These are phyloP conservation scores for Silurus asotus DNA, from an alignment of 2,113 vertebrate genomes.

Conservation along the genomic window DNA sequence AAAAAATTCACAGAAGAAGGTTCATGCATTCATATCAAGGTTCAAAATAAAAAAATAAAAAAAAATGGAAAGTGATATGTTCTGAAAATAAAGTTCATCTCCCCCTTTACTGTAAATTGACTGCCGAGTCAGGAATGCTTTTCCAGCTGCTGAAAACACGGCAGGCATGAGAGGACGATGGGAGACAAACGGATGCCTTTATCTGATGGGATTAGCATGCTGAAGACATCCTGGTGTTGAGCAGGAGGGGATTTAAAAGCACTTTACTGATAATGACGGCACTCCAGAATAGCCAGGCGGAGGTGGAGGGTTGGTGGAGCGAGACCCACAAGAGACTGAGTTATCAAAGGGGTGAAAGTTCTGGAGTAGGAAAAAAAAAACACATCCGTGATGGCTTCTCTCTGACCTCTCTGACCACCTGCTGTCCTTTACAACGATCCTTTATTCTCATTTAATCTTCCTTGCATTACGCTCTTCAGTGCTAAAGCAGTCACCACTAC, in stretches of 20 bases:
- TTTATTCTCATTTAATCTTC: slow-evolving; percentile 54
- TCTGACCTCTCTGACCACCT: slow-evolving; percentile 67
- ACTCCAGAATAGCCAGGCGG: slow-evolving; percentile 58
- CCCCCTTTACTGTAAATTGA: slow-evolving; percentile 44
- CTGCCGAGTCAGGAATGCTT: slow-evolving; percentile 66
- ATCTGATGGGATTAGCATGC: slow-evolving; percentile 73
- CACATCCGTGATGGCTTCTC: slow-evolving; percentile 60
- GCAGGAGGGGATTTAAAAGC: slow-evolving; percentile 74
- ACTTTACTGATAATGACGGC: slow-evolving; percentile 75
- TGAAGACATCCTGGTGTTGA: slow-evolving; percentile 71
- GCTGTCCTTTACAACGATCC: slow-evolving; percentile 64
- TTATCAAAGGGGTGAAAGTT: slow-evolving; percentile 13
- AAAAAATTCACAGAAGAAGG: background rate
- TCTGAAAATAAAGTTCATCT: background rate
- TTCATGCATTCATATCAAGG: background rate
- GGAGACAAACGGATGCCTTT: slow-evolving; percentile 68
- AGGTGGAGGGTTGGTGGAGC: slow-evolving; percentile 47
- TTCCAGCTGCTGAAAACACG: slow-evolving; percentile 75
- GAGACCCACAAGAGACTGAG: slow-evolving; percentile 31
- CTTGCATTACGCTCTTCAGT: slow-evolving; percentile 52
- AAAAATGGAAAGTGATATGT: background rate
- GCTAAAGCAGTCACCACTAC: slow-evolving; percentile 54
- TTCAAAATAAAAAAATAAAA: background rate
- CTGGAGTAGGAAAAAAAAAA: slow-evolving; percentile 44
- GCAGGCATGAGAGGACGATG: slow-evolving; percentile 67